phyloP scores from a whole-genome alignment of 2,797 vertebrate species.

The Tragopan temminckii region DNA sequence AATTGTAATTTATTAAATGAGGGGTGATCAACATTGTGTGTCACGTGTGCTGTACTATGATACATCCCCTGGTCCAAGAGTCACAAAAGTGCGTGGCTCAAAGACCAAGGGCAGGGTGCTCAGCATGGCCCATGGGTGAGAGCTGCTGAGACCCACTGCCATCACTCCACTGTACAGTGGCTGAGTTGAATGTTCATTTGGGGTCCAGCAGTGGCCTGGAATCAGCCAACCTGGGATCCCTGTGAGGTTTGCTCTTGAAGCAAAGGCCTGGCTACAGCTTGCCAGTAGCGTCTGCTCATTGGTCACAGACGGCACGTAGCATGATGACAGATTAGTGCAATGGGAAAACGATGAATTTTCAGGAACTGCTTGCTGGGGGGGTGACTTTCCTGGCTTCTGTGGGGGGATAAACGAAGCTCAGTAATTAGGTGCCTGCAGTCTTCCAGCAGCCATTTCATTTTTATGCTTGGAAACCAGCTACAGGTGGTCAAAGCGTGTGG shows the following conservation, averaged over 20 bases:
- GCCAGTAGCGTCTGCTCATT: rapidly evolving
- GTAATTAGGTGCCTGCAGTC: neutral
- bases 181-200: neutral
- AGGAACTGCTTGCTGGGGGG: neutral
- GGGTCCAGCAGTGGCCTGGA: neutral
- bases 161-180: rapidly evolving
- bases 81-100: neutral
- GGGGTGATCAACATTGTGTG: rapidly evolving
- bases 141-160: neutral
- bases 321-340: neutral
- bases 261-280: neutral
- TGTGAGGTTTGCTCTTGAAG: neutral
- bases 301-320: neutral
- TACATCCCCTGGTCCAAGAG: neutral
- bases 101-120: rapidly evolving
- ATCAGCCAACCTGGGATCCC: neutral
- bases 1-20: neutral
- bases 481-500: neutral
- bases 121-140: rapidly evolving
- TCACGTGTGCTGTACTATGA: rapidly evolving
- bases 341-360: neutral
- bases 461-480: neutral
- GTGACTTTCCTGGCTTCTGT: neutral
- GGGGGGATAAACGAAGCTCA: neutral
- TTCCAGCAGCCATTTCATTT: neutral